A percentile compares a stretch with the other conserved stretches of the same genome.
Evolutionary conservation across 2,888 invertebrate genomes (phyloP).

Genomic region (Troides helena): DNA sequence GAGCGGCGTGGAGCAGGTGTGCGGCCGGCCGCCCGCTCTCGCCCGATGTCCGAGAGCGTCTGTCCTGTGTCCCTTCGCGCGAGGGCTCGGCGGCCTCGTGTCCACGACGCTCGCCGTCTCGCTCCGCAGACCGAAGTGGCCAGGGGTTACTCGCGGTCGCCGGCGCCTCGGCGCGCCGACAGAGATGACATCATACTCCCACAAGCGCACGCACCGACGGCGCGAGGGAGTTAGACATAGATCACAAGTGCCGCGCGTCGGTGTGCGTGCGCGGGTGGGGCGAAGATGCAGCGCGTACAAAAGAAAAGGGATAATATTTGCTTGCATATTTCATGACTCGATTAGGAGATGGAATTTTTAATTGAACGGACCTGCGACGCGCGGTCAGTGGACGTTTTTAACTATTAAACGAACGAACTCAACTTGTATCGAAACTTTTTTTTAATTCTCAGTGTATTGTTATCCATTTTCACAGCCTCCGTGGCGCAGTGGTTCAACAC

Average conservation of each 20-base stretch:
- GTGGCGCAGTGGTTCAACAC: no score
- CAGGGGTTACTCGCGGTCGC: constrained; percentile 81
- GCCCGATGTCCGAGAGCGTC: constrained; percentile 81
- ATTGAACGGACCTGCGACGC: constrained; percentile 70
- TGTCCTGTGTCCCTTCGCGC: constrained; percentile 80
- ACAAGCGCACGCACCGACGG: constrained; percentile 47
- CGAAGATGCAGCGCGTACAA: constrained; percentile 79
- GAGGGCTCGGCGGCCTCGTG: constrained; percentile 77
- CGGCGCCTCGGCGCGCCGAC: constrained; percentile 68
- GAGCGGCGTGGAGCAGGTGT: constrained; percentile 71
- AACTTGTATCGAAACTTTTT: neutral
- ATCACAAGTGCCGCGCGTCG: constrained; percentile 73
- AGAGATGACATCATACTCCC: constrained; percentile 60
- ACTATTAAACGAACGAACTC: constrained; percentile 33
- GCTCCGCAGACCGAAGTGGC: constrained; percentile 77
- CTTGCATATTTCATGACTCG: constrained; percentile 81
- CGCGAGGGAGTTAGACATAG: constrained; percentile 61
- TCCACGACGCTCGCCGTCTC: constrained; percentile 73
- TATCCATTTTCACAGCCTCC: neutral
- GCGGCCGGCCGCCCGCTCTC: constrained; percentile 79
- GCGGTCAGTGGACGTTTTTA: constrained; percentile 62
- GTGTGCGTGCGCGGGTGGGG: constrained; percentile 81
- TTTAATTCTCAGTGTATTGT: neutral
- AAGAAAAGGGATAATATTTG: constrained; percentile 81
- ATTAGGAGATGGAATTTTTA: constrained; percentile 81